phyloP scores from a whole-genome alignment of 2,888 invertebrate genomes.

The Caenorhabditis auriculariae region DNA sequence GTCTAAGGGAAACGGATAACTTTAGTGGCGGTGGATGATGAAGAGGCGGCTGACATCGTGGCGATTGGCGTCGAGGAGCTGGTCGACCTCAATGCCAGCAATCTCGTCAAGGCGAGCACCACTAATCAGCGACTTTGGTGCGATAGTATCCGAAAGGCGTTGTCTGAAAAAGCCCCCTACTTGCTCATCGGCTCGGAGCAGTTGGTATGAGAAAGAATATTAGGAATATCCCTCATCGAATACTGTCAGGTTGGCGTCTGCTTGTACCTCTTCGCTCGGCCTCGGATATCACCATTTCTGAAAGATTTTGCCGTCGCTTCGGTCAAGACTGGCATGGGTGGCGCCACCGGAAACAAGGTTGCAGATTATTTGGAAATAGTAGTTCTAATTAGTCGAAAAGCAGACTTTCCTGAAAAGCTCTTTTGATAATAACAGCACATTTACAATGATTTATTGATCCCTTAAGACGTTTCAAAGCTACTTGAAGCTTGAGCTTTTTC shows the following conservation, averaged over 20 bases:
- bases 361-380: no score
- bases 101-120: conserved; percentile 91
- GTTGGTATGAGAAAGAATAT: conserved; percentile 32
- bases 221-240: background rate
- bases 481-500: no score
- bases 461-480: no score
- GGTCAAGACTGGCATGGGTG: conserved; percentile 96
- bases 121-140: conserved; percentile 94
- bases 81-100: conserved; percentile 95
- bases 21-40: conserved; percentile 35
- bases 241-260: conserved; percentile 94
- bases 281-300: conserved; percentile 83
- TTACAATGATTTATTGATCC: background rate
- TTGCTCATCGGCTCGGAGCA: conserved; percentile 48
- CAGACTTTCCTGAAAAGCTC: no score
- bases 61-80: conserved; percentile 99
- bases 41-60: conserved; percentile 78
- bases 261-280: conserved; percentile 87
- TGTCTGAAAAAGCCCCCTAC: conserved; percentile 45
- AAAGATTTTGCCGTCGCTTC: conserved; percentile 64
- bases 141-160: conserved; percentile 81
- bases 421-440: no score
- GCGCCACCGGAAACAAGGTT: conserved; percentile 98
- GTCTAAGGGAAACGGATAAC: conserved; percentile 29
- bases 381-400: no score